A percentile compares a stretch with the other conserved stretches of the same genome.
phyloP scores from a whole-genome alignment of 2,797 vertebrate species.

The Mionectes olivaceus region DNA sequence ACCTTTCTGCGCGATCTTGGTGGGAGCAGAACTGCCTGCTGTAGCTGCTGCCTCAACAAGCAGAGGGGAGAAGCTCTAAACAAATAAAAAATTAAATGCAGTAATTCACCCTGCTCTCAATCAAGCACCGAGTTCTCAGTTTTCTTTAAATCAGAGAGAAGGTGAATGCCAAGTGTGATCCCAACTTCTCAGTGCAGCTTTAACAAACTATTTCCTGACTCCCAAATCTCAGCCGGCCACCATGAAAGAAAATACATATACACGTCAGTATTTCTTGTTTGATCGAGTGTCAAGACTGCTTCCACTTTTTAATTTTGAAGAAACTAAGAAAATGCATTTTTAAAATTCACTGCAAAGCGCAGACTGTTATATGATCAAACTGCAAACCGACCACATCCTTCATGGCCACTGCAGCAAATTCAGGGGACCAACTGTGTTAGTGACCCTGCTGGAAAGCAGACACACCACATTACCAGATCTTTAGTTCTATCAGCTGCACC shows the following conservation, averaged over 20 bases:
- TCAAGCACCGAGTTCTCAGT: background rate
- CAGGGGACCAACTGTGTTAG: background rate
- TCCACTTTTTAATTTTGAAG: background rate
- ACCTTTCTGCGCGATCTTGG: background rate
- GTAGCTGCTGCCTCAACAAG: background rate
- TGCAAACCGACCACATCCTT: background rate
- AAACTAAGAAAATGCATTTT: background rate
- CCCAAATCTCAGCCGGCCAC: background rate
- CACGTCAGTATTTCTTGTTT: background rate
- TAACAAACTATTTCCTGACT: constrained; percentile 1
- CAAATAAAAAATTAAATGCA: background rate
- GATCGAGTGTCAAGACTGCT: background rate
- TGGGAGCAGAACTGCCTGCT: background rate
- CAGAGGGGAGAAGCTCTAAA: background rate
- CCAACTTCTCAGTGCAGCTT: background rate
- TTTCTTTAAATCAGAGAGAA: background rate
- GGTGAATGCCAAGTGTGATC: background rate
- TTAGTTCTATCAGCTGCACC: background rate
- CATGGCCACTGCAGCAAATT: background rate
- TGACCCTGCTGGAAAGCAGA: background rate
- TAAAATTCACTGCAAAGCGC: background rate
- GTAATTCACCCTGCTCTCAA: background rate
- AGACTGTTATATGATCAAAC: background rate
- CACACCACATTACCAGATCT: background rate
- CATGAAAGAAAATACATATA: constrained; percentile 8